Base-by-base conservation (phyloP, 2,888 invertebrate species). In the Anorthoa munda region DNA sequence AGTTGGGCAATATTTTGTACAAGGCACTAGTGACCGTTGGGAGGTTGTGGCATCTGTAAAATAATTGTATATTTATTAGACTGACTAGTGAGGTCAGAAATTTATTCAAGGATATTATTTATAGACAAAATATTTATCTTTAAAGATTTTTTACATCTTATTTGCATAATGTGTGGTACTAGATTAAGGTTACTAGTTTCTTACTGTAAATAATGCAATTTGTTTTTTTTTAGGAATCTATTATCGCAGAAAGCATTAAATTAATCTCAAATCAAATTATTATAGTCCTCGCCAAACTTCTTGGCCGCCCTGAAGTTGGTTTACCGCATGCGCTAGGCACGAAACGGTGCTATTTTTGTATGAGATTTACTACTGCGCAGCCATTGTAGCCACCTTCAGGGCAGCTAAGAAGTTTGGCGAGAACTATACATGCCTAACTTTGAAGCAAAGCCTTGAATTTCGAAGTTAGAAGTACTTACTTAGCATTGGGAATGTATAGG, bases 401-500 rank as follows among this genome's bases (percentile, higher is more conserved):
- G n/a, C n/a, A n/a, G n/a, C n/a, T n/a, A n/a, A n/a, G n/a, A n/a
- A n/a, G n/a, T n/a, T n/a, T n/a, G n/a, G n/a, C n/a, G n/a, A n/a
- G n/a, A n/a, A n/a, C n/a, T n/a, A n/a, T n/a, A 66, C 17, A 39
- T 50, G 46, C 4, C 0, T 31, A 50, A 31, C 18, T 58, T 63
- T 21, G 18, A 70, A 70, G 11, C 15, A 13, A 39, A 56, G 23
- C 11, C 46, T 78, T 45, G 26, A 56, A 39, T 39, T 39, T 39
- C 39, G 39, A 39, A 39, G 39, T 39, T 9, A 39, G 15, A 31
- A 60, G n/a, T 73, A 80, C 61, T 97, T 93, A 98, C 98, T 97
- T 97, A 61, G 98, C 97, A 94, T 98, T 97, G 50, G 98, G 98
- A 83, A 97, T 92, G 87, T 98, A 98, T 1, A 98, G 95, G 79